Percentiles rank a stretch among this genome's conserved stretches.
Evolutionary conservation across 2,797 vertebrate species (phyloP).

Genomic region (Syncerus caffer): DNA sequence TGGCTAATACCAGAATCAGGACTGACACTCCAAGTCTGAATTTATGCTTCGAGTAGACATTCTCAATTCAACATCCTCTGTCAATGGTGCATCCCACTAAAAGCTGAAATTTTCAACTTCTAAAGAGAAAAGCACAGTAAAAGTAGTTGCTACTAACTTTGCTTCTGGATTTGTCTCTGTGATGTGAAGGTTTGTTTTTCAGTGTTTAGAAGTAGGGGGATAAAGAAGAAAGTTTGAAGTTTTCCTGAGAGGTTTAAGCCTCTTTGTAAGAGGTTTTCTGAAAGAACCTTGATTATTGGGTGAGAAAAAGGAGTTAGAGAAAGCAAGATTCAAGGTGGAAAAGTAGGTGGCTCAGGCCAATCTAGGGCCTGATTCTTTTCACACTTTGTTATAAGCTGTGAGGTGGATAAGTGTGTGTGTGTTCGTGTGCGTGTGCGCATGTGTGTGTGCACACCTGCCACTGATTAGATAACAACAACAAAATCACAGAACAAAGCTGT

Average conservation of each 20-base stretch:
- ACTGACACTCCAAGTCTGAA: not conserved
- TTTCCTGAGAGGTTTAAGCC: not conserved
- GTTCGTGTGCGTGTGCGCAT: rapidly evolving
- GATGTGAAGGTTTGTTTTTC: not conserved
- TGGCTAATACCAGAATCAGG: not conserved
- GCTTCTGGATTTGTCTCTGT: not conserved
- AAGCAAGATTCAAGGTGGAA: not conserved
- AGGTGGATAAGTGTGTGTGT: not conserved
- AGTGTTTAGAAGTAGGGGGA: not conserved
- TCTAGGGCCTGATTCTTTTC: not conserved
- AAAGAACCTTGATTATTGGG: not conserved
- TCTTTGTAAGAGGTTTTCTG: not conserved
- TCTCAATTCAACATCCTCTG: not conserved
- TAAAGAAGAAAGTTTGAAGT: not conserved
- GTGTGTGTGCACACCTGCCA: not conserved
- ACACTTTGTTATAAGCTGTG: not conserved
- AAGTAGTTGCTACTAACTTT: not conserved
- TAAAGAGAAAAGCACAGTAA: not conserved
- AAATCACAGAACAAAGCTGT: not conserved
- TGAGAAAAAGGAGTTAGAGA: not conserved
- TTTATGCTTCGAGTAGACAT: not conserved
- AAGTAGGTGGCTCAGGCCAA: not conserved
- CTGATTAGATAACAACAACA: not conserved
- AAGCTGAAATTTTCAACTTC: not conserved
- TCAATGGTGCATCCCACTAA: not conserved